A percentile compares a stretch with the other conserved stretches of the same genome.
These are phyloP conservation scores for Vanessa cardui DNA, from an alignment of 2,888 invertebrate genomes.

Conservation along the genomic window DNA sequence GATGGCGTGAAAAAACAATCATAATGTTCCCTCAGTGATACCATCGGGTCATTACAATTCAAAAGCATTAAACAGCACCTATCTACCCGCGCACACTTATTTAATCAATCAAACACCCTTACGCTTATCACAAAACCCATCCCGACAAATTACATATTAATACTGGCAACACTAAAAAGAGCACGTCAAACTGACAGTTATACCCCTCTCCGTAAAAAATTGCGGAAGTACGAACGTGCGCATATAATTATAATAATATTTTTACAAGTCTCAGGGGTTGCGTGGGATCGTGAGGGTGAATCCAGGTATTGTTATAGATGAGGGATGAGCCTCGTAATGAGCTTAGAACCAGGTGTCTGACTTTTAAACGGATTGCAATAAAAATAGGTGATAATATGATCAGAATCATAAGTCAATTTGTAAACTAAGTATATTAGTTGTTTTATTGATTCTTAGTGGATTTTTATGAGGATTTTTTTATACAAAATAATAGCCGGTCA, in stretches of 20 bases:
- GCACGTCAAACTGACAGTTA: constrained; percentile 66
- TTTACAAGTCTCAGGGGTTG: constrained; percentile 70
- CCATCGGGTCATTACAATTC: constrained; percentile 60
- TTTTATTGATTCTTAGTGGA: not conserved
- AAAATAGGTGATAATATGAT: constrained; percentile 12
- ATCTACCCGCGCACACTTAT: constrained; percentile 74
- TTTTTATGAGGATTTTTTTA: not conserved
- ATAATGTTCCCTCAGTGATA: constrained; percentile 37
- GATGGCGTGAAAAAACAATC: constrained; percentile 25
- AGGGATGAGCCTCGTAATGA: constrained; percentile 67
- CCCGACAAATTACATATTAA: constrained; percentile 80
- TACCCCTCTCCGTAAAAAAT: constrained; percentile 56
- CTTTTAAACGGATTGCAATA: constrained; percentile 30
- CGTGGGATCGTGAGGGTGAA: constrained; percentile 63
- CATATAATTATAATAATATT: constrained; percentile 79
- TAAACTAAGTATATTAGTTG: not conserved
- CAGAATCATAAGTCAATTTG: constrained; percentile 2
- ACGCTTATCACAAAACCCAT: constrained; percentile 69
- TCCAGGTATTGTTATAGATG: constrained; percentile 58
- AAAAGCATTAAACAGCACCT: constrained; percentile 65
- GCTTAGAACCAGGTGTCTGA: constrained; percentile 66
- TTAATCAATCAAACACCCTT: constrained; percentile 79
- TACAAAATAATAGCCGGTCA: too few species aligned
- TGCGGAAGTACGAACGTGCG: constrained; percentile 70
- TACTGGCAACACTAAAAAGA: constrained; percentile 71